A percentile compares a stretch with the other conserved stretches of the same genome.
Evolutionary conservation across 2,888 invertebrate species (phyloP).

Genomic region (Chrysomela aeneicollis): DNA sequence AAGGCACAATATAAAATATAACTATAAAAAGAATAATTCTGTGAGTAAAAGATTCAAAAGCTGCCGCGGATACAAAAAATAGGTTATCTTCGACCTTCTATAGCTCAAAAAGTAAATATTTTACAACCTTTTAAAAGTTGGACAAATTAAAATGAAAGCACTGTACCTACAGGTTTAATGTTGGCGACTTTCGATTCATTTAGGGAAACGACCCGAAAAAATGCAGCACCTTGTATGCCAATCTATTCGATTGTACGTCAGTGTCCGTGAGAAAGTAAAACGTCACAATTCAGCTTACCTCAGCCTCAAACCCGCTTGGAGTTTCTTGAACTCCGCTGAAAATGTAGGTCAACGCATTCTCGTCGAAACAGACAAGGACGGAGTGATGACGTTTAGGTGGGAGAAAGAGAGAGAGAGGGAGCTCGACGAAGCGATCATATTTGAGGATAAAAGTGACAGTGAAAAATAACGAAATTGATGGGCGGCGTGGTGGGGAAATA

Average conservation of each 20-base stretch:
- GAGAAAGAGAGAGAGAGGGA: conserved; percentile 32
- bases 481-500: conserved; percentile 28
- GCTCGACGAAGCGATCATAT: conserved; percentile 37
- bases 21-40: too few species aligned
- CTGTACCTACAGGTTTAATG: too few species aligned
- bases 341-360: conserved; percentile 51
- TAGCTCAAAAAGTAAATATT: too few species aligned
- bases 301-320: conserved; percentile 53
- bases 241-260: conserved; percentile 34
- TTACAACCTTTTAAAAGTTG: too few species aligned
- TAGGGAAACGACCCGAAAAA: too few species aligned
- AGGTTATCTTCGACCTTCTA: too few species aligned
- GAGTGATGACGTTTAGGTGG: conserved; percentile 12
- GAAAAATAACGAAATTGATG: conserved; percentile 51
- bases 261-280: conserved; percentile 56
- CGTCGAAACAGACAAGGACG: conserved; percentile 35
- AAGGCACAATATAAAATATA: too few species aligned
- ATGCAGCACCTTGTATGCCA: too few species aligned
- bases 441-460: conserved; percentile 53
- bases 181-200: too few species aligned
- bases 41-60: too few species aligned
- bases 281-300: conserved; percentile 54
- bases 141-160: too few species aligned
- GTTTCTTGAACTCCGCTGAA: conserved; percentile 53
- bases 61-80: too few species aligned